phyloP scores from a whole-genome alignment of 2,888 invertebrate species.

The Hirtodrosophila histrioides region DNA sequence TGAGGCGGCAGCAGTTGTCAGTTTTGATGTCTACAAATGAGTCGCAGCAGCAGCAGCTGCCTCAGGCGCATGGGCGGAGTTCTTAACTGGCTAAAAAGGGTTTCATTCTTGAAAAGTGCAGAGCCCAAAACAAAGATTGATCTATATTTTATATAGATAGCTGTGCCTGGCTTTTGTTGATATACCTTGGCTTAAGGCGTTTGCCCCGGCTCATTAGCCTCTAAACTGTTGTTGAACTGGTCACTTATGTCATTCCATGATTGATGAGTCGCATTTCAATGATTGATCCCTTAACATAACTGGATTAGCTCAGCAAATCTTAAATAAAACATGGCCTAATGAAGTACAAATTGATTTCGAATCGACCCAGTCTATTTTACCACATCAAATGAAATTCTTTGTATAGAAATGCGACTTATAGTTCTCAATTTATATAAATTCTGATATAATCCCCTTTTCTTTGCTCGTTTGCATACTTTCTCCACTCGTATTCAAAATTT shows the following conservation, averaged over 20 bases:
- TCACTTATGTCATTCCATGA: constrained; percentile 57
- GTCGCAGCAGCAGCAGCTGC: constrained; percentile 6
- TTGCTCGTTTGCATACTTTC: no score
- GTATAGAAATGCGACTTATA: no score
- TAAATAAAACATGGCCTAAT: no score
- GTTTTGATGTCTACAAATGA: constrained; percentile 53
- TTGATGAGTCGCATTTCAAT: constrained; percentile 51
- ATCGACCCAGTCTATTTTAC: no score
- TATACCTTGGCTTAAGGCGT: constrained; percentile 34
- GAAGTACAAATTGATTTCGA: no score
- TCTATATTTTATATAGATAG: constrained; percentile 57
- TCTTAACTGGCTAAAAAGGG: constrained; percentile 12
- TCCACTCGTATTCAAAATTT: no score
- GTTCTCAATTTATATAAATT: no score
- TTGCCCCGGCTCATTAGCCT: constrained; percentile 59
- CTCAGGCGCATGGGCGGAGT: constrained; percentile 34
- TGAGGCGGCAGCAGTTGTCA: constrained; percentile 50
- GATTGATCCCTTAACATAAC: constrained; percentile 29
- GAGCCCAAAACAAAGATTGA: constrained; percentile 66
- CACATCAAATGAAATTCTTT: no score
- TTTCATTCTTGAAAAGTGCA: constrained; percentile 27
- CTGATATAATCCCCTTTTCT: no score
- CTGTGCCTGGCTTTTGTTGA: constrained; percentile 38
- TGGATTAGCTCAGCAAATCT: constrained; percentile 2
- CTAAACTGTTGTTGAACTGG: constrained; percentile 25